Evolutionary conservation across 1,140 invertebrate species (phyloP), one percentile per base, ranked within the genome.

Genomic region (Drosophila triauraria): DNA sequence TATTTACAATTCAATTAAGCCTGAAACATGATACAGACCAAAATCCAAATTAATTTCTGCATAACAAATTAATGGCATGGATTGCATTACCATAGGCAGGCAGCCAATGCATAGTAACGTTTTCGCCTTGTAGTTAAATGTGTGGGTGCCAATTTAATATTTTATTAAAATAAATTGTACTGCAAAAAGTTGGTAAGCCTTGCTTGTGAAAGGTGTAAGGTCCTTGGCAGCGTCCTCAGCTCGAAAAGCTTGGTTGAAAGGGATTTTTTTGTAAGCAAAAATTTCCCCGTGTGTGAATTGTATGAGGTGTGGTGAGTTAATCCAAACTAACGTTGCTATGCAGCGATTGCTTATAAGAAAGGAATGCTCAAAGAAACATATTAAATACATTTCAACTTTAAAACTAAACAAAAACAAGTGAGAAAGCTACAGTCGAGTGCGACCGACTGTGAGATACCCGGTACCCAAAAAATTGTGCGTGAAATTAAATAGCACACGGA

Each of bases 1-100:
- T 54, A 54, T 54, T 54, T 54, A 54, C 51, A 54, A 54, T 54
- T 54, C 17, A 54, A 54, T 54, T 54, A 38, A 38, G 51, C 32
- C 30, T 23, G 12, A 38, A 38, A 54, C 51, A 54, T 38, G 30
- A 54, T 5, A 54, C 51, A 15, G 12, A 1, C 12, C 27, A 38
- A 53, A 53, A 53, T 35, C 12, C 50, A 35, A 54, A 54, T 54
- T 54, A 54, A 54, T 54, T 54, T 54, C 32, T 35, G 51, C 51
- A 54, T 54, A 54, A 38, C 32, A 54, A 53, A 54, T 54, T 23
- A 38, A 38, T 54, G 51, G 30, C 17, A 53, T 53, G 51, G 6
- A 20, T 20, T 53, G 51, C 30, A 38, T 51, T 51, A 12, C 48
- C 48, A 51, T 53, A 13, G 30, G 30, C 30, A 20, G 13, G 6